phyloP scores from a whole-genome alignment of 2,113 vertebrate species.

The Passer domesticus region DNA sequence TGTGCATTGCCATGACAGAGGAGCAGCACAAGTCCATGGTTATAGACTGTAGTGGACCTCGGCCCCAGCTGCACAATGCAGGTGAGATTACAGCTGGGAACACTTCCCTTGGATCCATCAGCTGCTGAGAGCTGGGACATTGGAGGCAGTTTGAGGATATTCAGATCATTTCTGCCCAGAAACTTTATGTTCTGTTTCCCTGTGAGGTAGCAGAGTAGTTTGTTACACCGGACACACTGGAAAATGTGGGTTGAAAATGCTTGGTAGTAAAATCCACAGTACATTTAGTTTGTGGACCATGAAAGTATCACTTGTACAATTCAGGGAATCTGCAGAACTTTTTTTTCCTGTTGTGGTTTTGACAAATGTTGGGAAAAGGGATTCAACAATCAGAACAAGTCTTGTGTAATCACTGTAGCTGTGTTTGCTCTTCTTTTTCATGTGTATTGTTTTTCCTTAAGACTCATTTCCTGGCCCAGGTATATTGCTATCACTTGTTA shows the following conservation, averaged over 20 bases:
- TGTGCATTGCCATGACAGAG: conserved; percentile 86
- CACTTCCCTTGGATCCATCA: neutral
- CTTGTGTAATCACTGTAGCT: neutral
- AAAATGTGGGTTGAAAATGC: neutral
- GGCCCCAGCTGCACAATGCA: conserved; percentile 81
- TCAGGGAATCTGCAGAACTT: neutral
- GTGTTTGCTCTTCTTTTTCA: neutral
- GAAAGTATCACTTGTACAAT: neutral
- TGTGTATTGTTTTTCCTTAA: neutral
- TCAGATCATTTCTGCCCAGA: neutral
- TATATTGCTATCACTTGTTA: neutral
- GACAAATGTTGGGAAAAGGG: neutral
- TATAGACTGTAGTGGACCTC: conserved; percentile 82
- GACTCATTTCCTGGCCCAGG: neutral
- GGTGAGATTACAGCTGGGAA: conserved; percentile 69
- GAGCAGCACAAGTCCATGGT: conserved; percentile 77
- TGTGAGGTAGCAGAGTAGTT: neutral
- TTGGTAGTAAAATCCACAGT: neutral
- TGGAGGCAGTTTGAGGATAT: neutral
- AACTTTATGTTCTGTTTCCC: neutral
- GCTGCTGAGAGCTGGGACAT: neutral
- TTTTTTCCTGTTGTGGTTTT: neutral
- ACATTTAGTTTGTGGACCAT: neutral
- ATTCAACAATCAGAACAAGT: neutral
- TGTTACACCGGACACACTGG: neutral